phyloP scores from a whole-genome alignment of 2,113 vertebrate genomes.

The Felis chaus region DNA sequence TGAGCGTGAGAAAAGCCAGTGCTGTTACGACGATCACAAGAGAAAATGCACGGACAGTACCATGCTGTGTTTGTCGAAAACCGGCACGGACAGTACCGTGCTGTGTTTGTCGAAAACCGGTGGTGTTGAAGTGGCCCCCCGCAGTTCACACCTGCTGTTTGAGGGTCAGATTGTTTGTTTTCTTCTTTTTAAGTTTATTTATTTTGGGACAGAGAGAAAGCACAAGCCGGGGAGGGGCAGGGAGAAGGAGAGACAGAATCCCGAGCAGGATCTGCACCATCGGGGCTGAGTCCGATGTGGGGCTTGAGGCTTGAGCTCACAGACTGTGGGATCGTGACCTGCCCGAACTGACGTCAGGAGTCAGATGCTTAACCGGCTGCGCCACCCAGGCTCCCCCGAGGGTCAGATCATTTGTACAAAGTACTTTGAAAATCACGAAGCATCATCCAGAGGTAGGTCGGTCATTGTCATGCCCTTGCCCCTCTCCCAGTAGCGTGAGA shows the following conservation, averaged over 20 bases:
- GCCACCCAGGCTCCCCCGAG: background rate
- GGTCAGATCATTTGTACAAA: background rate
- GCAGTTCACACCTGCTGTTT: background rate
- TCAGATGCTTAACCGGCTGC: no score
- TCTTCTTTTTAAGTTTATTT: no score
- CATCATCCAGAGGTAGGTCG: background rate
- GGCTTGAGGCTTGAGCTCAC: no score
- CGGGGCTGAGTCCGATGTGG: no score
- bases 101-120: rapidly evolving
- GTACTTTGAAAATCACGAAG: background rate
- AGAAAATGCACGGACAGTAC: background rate
- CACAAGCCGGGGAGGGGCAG: no score
- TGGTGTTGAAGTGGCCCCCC: background rate
- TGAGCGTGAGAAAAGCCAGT: background rate
- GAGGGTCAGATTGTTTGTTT: background rate
- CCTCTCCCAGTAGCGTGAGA: background rate
- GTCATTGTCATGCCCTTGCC: no score
- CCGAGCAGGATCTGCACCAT: no score
- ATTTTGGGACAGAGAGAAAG: no score
- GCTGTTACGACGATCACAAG: background rate
- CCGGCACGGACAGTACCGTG: rapidly evolving
- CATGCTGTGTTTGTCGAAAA: rapidly evolving
- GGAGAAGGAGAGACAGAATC: no score
- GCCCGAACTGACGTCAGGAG: no score
- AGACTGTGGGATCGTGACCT: no score